phyloP scores from a whole-genome alignment of 2,888 invertebrate genomes.

The Lasioglossum zephyrum region DNA sequence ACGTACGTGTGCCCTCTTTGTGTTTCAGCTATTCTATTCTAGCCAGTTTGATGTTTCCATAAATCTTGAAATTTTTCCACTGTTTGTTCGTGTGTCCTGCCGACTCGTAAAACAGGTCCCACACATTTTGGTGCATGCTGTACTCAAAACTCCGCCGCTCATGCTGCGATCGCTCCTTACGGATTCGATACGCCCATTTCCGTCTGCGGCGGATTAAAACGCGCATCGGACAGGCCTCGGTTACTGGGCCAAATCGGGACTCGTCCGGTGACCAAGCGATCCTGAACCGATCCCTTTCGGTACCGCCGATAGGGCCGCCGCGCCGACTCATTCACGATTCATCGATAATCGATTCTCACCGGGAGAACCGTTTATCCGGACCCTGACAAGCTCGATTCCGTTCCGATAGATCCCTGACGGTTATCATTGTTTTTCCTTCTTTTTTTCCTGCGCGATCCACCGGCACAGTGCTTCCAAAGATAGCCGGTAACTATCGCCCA shows the following conservation, averaged over 20 bases:
- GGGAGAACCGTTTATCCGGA: conserved; percentile 40
- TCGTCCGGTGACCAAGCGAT: conserved; percentile 31
- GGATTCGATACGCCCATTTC: conserved; percentile 68
- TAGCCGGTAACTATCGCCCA: background rate
- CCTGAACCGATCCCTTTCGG: conserved; percentile 20
- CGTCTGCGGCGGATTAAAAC: conserved; percentile 54
- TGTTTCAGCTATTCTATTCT: background rate
- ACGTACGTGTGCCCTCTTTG: background rate
- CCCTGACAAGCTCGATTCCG: conserved; percentile 28
- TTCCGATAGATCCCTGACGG: background rate
- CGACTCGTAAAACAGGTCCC: background rate
- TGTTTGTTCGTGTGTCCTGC: background rate
- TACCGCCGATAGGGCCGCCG: background rate
- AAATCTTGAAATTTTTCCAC: background rate
- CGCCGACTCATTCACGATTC: conserved; percentile 63
- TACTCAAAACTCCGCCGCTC: conserved; percentile 58
- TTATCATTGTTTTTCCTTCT: background rate
- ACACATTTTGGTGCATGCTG: background rate
- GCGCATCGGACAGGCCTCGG: conserved; percentile 29
- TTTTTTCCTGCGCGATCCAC: background rate
- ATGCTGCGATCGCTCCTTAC: conserved; percentile 56
- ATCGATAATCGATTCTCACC: conserved; percentile 66
- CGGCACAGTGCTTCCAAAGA: background rate
- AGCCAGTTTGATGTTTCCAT: background rate
- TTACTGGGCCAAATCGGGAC: conserved; percentile 42